phyloP scores from a whole-genome alignment of 1,140 invertebrate species.

The Dendroctonus valens region DNA sequence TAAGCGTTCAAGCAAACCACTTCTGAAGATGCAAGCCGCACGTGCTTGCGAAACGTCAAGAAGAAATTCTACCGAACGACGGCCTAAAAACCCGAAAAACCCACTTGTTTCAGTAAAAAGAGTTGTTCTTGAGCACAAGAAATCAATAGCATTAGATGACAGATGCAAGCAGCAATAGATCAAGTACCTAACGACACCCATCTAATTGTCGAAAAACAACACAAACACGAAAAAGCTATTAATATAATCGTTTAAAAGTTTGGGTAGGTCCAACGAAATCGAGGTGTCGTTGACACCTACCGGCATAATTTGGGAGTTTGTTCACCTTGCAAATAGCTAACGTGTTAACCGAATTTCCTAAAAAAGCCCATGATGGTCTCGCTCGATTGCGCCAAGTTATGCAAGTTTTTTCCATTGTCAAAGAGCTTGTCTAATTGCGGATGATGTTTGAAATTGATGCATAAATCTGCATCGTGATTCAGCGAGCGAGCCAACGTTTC shows the following conservation, averaged over 20 bases:
- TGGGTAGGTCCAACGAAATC: constrained; percentile 14
- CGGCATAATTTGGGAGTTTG: constrained; percentile 22
- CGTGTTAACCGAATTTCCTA: constrained; percentile 13
- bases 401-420: constrained; percentile 8
- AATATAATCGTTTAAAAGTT: constrained; percentile 20
- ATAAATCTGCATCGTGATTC: neutral
- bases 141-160: no score
- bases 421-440: neutral
- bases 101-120: no score
- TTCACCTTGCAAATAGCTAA: constrained; percentile 13
- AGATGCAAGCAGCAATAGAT: no score
- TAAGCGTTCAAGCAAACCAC: no score
- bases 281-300: constrained; percentile 19
- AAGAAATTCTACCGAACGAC: no score
- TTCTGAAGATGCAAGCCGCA: no score
- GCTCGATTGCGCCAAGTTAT: constrained; percentile 5
- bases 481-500: no score
- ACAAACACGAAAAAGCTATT: constrained; percentile 17
- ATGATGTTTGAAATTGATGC: neutral
- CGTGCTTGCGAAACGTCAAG: no score
- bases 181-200: no score
- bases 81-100: no score
- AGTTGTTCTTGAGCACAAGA: no score
- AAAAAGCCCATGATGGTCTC: constrained; percentile 14
- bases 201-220: no score